phyloP scores from a whole-genome alignment of 1,140 invertebrate genomes.

The Amyelois transitella region DNA sequence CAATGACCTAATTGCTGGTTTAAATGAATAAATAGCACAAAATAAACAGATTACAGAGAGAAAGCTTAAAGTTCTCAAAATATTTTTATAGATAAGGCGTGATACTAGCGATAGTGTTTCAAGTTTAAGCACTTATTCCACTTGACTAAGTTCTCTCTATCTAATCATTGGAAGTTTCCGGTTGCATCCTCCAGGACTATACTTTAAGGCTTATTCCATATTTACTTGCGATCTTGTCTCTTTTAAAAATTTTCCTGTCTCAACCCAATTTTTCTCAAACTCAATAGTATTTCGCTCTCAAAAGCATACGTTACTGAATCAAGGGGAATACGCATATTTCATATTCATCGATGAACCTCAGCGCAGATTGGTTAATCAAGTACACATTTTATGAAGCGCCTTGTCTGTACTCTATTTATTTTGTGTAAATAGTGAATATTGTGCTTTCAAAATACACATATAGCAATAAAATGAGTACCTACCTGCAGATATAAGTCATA shows the following conservation, averaged over 20 bases:
- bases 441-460: not conserved
- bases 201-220: no score
- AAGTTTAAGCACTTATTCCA: no score
- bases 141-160: no score
- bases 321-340: no score
- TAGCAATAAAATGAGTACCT: not conserved
- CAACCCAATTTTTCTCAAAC: no score
- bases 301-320: no score
- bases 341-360: constrained; percentile 3
- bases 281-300: no score
- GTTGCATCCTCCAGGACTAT: no score
- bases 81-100: not conserved
- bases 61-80: not conserved
- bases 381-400: constrained; percentile 3
- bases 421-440: not conserved
- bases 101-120: no score
- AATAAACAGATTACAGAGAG: not conserved
- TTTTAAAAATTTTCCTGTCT: no score
- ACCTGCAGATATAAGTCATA: not conserved
- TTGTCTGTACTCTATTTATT: not conserved
- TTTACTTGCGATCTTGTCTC: no score
- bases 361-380: constrained; percentile 15
- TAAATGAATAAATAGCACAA: constrained; percentile 3
- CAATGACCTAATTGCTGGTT: constrained; percentile 20
- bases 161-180: no score